phyloP scores from a whole-genome alignment of 2,888 invertebrate species.

The Trichogramma dendrolimi region DNA sequence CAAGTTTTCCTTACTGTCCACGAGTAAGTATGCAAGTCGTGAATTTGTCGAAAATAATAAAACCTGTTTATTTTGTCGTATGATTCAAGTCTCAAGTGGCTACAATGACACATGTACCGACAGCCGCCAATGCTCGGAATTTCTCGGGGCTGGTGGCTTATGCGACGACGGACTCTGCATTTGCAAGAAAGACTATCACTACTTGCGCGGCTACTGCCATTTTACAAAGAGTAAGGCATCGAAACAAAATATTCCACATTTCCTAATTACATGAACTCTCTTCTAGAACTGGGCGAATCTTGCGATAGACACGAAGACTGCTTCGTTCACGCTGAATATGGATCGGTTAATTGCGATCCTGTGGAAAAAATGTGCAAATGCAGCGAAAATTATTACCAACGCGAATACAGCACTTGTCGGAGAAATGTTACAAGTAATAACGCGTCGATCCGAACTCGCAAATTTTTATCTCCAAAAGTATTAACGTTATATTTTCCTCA shows the following conservation, averaged over 20 bases:
- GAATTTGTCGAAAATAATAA: too few species aligned
- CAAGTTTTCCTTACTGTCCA: neutral
- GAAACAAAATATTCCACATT: too few species aligned
- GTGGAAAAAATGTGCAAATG: conserved; percentile 36
- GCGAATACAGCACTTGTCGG: conserved; percentile 45
- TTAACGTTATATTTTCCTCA: conserved; percentile 8
- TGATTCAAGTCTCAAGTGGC: conserved; percentile 31
- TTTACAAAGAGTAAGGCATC: conserved; percentile 33
- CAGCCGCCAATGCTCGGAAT: conserved; percentile 37
- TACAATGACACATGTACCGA: conserved; percentile 37
- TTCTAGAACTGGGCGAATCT: conserved; percentile 35
- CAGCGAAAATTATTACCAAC: conserved; percentile 41
- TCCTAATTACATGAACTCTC: neutral
- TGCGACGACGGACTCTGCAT: conserved; percentile 33
- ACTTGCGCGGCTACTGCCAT: conserved; percentile 39
- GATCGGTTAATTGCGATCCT: conserved; percentile 35
- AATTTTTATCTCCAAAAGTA: neutral
- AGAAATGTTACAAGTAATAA: conserved; percentile 27
- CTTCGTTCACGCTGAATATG: conserved; percentile 38
- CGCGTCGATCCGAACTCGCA: neutral
- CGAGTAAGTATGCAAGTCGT: neutral
- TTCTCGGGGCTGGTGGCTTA: conserved; percentile 34
- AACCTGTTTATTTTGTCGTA: neutral
- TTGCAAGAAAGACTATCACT: conserved; percentile 39
- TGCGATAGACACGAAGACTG: conserved; percentile 41